Evolutionary conservation across 2,888 invertebrate species (phyloP).

Genomic region (Lepidocyrtoides sp.): DNA sequence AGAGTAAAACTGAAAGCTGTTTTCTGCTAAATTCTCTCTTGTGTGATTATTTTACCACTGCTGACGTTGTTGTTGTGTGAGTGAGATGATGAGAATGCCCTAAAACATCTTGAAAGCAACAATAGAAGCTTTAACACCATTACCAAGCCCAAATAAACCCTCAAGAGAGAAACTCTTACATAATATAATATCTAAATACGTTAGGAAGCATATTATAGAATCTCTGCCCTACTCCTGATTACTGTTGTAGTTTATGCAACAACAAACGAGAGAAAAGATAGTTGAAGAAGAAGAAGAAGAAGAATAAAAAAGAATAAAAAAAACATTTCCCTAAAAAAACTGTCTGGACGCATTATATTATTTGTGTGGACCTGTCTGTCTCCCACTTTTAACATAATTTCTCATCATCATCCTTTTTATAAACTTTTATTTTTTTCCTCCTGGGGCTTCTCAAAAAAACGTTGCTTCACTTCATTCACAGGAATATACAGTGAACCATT

Average conservation of each 20-base stretch:
- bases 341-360: constrained; percentile 33
- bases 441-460: constrained; percentile 63
- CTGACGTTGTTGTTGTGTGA: too few species aligned
- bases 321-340: not conserved
- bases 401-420: constrained; percentile 45
- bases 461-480: constrained; percentile 1
- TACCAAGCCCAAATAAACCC: not conserved
- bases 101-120: not conserved
- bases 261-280: too few species aligned
- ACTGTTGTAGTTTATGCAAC: not conserved
- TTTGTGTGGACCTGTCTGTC: constrained; percentile 14
- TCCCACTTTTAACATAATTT: constrained; percentile 63
- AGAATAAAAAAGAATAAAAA: too few species aligned
- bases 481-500: too few species aligned
- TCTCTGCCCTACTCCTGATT: not conserved
- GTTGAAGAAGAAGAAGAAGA: not conserved
- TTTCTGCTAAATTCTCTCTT: not conserved
- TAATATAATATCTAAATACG: too few species aligned
- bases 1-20: not conserved
- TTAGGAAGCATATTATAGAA: too few species aligned
- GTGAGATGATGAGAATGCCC: not conserved
- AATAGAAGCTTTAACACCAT: constrained; percentile 17
- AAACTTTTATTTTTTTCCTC: constrained; percentile 12
- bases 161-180: constrained; percentile 10
- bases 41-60: constrained; percentile 7